Conservation (phyloP, 2,797 vertebrate species). For the Austrolebias charrua region DNA sequence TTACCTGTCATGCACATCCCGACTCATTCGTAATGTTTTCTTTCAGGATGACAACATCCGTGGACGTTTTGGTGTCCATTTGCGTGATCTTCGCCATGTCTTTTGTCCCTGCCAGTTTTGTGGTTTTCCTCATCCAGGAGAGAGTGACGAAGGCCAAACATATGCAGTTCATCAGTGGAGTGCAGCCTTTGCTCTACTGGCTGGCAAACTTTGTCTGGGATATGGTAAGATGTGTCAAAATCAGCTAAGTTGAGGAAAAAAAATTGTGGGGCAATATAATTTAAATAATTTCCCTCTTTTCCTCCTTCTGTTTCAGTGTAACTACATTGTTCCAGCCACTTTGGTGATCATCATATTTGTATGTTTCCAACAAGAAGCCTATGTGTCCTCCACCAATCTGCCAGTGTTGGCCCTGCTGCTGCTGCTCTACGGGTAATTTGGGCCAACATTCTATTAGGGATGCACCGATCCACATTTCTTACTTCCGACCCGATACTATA, state of each 20-base stretch:
- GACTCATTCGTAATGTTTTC: not conserved
- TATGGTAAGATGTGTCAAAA: constrained; percentile 84
- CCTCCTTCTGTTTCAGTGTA: constrained; percentile 85
- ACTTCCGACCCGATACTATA: too few relatives aligned
- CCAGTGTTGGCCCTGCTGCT: constrained; percentile 94
- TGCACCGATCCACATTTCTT: too few relatives aligned
- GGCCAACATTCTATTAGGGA: not conserved
- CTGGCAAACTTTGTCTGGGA: constrained; percentile 97
- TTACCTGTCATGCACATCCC: fast-evolving
- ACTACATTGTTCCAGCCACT: constrained; percentile 94
- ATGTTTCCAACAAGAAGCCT: constrained; percentile 98
- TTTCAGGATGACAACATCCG: constrained; percentile 94
- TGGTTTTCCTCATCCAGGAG: constrained; percentile 98
- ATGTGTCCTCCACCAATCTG: constrained; percentile 96
- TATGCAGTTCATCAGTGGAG: constrained; percentile 96
- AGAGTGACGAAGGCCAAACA: constrained; percentile 97
- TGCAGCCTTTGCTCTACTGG: constrained; percentile 96
- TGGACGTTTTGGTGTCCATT: constrained; percentile 93
- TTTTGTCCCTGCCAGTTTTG: constrained; percentile 92
- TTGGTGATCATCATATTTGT: constrained; percentile 96
- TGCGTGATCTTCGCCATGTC: constrained; percentile 96
- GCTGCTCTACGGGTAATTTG: constrained; percentile 89
- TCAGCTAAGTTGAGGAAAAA: not conserved
- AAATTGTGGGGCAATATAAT: not conserved
- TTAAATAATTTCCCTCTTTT: not conserved